phyloP scores from a whole-genome alignment of 2,797 vertebrate species.

The Paramormyrops hopkinsi region DNA sequence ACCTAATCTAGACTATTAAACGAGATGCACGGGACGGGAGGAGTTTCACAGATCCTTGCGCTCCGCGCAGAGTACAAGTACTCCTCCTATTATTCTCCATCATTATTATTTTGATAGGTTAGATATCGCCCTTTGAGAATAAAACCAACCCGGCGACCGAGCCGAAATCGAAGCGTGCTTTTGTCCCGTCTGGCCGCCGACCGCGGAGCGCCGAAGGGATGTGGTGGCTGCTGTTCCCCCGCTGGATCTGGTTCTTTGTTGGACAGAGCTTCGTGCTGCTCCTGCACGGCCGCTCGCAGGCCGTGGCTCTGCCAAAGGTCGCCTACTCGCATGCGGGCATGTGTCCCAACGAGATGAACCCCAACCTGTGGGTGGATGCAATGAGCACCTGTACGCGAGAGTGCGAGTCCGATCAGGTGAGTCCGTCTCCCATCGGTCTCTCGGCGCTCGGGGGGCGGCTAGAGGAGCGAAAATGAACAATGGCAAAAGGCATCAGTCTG shows the following conservation, averaged over 20 bases:
- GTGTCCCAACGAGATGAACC: conserved; percentile 97
- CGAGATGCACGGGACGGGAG: conserved; percentile 38
- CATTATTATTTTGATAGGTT: not conserved
- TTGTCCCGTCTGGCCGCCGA: conserved; percentile 1
- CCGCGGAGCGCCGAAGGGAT: conserved; percentile 54
- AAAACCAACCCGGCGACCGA: not conserved
- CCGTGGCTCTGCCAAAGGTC: conserved; percentile 69
- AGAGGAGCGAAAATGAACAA: not conserved
- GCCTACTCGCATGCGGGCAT: conserved; percentile 92
- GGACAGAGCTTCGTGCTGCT: conserved; percentile 61
- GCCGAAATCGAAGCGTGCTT: conserved; percentile 6
- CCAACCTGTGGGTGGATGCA: conserved; percentile 96
- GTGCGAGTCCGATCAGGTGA: conserved; percentile 90
- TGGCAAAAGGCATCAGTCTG: conserved; percentile 8
- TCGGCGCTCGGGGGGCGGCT: not conserved
- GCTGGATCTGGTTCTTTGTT: conserved; percentile 77
- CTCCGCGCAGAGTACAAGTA: conserved; percentile 28
- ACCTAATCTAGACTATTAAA: conserved; percentile 54
- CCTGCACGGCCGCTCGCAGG: conserved; percentile 53
- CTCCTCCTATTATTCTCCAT: conserved; percentile 17
- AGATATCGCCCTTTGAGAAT: not conserved
- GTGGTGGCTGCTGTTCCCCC: conserved; percentile 72
- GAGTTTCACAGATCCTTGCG: conserved; percentile 39
- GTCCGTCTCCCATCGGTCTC: conserved; percentile 32
- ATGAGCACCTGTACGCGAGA: conserved; percentile 97